Percentiles rank a stretch among this genome's conserved stretches.
These are phyloP conservation scores for Eupithecia insigniata DNA, from an alignment of 2,888 invertebrate genomes.

Conservation along the genomic window DNA sequence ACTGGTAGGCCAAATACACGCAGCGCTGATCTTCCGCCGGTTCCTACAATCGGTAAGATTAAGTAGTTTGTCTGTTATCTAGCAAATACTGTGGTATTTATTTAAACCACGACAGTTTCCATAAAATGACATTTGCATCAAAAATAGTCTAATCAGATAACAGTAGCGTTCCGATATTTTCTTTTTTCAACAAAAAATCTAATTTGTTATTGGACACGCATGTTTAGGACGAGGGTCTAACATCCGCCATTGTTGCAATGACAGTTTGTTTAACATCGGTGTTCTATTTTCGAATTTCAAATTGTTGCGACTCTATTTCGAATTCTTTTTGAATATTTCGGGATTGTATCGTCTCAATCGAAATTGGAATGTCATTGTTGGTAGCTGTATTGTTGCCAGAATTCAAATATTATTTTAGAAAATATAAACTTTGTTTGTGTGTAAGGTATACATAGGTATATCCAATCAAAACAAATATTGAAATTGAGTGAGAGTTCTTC, in stretches of 20 bases:
- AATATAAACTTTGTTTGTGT: not conserved
- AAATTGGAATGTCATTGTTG: conserved; percentile 43
- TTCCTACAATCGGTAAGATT: no score
- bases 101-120: not conserved
- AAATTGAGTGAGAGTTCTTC: not conserved
- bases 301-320: conserved; percentile 67
- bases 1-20: no score
- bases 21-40: no score
- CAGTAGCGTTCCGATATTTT: conserved; percentile 56
- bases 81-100: no score
- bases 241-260: conserved; percentile 63
- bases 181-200: conserved; percentile 53
- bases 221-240: conserved; percentile 59
- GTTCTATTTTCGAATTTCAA: conserved; percentile 60
- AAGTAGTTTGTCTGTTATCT: no score
- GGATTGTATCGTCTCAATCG: conserved; percentile 65
- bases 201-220: conserved; percentile 70
- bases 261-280: conserved; percentile 71
- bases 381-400: conserved; percentile 26
- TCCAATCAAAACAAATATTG: not conserved
- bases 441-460: not conserved
- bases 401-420: conserved; percentile 17
- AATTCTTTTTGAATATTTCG: conserved; percentile 56
- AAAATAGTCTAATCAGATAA: conserved; percentile 45
- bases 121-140: conserved; percentile 2